Conservation (phyloP, 2,797 vertebrate species). For the Rhinophrynus dorsalis region DNA sequence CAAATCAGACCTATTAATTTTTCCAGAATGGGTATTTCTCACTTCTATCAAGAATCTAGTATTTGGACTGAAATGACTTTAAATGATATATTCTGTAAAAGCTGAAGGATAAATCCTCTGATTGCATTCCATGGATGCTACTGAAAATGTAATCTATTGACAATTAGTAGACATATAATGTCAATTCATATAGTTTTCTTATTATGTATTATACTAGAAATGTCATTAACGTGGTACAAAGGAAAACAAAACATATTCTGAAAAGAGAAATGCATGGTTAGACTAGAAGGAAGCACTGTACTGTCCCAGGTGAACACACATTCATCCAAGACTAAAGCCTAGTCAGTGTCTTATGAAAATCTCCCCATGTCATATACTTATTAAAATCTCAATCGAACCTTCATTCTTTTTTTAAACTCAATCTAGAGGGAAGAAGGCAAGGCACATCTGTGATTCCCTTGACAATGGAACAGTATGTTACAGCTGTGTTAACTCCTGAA, state of each 20-base stretch:
- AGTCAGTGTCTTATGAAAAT: too few species aligned
- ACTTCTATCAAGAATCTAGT: conserved; percentile 7
- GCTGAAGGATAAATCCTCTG: conserved; percentile 17
- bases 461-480: conserved; percentile 58
- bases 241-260: conserved; percentile 52
- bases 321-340: conserved; percentile 44
- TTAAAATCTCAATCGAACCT: conserved; percentile 32
- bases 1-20: neutral
- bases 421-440: conserved; percentile 58
- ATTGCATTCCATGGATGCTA: conserved; percentile 44
- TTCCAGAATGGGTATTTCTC: conserved; percentile 12
- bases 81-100: conserved; percentile 12
- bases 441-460: conserved; percentile 66
- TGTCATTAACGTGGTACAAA: conserved; percentile 51
- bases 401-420: conserved; percentile 31
- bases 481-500: conserved; percentile 68
- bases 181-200: conserved; percentile 54
- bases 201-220: conserved; percentile 18
- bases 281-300: conserved; percentile 52
- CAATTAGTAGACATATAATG: conserved; percentile 50
- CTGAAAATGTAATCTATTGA: conserved; percentile 35
- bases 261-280: conserved; percentile 31
- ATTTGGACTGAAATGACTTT: conserved; percentile 5
- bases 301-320: conserved; percentile 51
- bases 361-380: too few species aligned